phyloP scores from a whole-genome alignment of 2,888 invertebrate species.

The Tinea pellionella region DNA sequence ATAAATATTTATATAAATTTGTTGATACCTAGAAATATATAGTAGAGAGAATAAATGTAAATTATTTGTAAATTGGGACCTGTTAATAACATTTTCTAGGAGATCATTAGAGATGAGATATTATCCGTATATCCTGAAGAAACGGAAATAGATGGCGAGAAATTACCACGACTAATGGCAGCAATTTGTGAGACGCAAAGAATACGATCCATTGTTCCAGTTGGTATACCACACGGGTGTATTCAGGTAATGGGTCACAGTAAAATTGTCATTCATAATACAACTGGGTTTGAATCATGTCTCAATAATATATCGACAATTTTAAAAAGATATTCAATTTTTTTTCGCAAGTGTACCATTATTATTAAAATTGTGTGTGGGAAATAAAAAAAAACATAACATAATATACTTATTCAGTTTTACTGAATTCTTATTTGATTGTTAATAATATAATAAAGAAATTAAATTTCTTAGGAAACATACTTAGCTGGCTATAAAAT shows the following conservation, averaged over 20 bases:
- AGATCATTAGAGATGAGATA: slow-evolving; percentile 70
- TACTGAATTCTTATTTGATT: neutral
- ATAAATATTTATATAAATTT: neutral
- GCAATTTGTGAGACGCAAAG: slow-evolving; percentile 83
- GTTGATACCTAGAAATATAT: too few species aligned
- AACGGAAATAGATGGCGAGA: slow-evolving; percentile 65
- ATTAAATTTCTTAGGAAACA: slow-evolving; percentile 53
- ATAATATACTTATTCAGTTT: too few species aligned
- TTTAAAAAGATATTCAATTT: too few species aligned
- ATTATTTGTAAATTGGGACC: too few species aligned
- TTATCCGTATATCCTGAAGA: slow-evolving; percentile 53
- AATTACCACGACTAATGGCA: slow-evolving; percentile 75
- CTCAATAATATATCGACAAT: too few species aligned
- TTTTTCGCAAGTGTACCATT: neutral
- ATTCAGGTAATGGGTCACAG: slow-evolving; percentile 31
- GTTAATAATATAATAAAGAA: neutral
- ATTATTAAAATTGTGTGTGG: neutral
- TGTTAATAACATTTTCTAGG: slow-evolving; percentile 62
- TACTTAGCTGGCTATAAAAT: slow-evolving; percentile 72
- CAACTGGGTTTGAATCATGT: too few species aligned
- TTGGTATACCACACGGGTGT: slow-evolving; percentile 88
- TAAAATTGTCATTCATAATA: neutral
- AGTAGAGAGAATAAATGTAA: too few species aligned
- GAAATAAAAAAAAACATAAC: too few species aligned
- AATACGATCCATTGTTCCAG: slow-evolving; percentile 81